A percentile compares a stretch with the other conserved stretches of the same genome.
phyloP scores from a whole-genome alignment of 2,113 vertebrate species.

The Castor canadensis region DNA sequence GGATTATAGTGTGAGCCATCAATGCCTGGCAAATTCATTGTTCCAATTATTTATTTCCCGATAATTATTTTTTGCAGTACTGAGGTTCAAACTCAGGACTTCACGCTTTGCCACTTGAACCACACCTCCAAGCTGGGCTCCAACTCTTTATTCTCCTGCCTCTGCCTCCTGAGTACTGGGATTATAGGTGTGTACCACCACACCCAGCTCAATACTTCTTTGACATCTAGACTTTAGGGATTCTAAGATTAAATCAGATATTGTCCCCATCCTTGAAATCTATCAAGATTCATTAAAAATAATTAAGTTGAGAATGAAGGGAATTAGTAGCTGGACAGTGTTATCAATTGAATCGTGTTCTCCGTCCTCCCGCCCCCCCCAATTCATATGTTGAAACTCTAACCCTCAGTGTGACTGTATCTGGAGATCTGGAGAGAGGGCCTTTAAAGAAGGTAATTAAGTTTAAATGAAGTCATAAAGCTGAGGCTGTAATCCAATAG shows the following conservation, averaged over 20 bases:
- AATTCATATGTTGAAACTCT: neutral
- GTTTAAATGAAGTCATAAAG: slow-evolving; percentile 23
- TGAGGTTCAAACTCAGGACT: too few species aligned
- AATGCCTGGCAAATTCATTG: too few species aligned
- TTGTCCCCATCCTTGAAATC: neutral
- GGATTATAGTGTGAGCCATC: too few species aligned
- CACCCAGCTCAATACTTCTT: neutral
- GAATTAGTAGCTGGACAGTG: neutral
- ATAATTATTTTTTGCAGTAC: too few species aligned
- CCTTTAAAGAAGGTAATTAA: neutral
- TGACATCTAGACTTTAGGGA: neutral
- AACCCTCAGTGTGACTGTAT: neutral
- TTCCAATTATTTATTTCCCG: too few species aligned
- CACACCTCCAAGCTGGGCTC: neutral
- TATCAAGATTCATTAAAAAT: slow-evolving; percentile 38
- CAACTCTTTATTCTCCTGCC: neutral
- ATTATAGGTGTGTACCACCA: neutral
- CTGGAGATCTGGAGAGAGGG: slow-evolving; percentile 20
- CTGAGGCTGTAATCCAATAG: neutral
- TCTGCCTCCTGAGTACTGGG: too few species aligned
- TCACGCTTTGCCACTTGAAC: too few species aligned
- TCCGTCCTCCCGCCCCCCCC: too few species aligned
- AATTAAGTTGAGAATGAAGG: slow-evolving; percentile 9
- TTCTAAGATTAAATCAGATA: slow-evolving; percentile 21
- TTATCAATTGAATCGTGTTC: neutral